Base-by-base conservation (phyloP, 2,888 invertebrate genomes). In the Hesperia comma region DNA sequence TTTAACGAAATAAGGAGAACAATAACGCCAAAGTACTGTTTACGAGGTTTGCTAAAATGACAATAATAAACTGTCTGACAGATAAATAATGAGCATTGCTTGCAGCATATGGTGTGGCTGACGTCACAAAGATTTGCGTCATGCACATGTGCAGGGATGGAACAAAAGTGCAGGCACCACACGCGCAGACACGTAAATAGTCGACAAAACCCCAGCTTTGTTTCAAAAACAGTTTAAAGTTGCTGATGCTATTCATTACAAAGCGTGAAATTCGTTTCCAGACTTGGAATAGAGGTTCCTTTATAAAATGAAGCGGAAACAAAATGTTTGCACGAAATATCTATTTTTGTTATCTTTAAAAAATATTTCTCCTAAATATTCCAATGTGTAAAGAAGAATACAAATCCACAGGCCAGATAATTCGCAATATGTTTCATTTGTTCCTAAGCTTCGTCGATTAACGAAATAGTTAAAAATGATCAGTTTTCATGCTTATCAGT, bases 141-240 rank as follows among this genome's bases (percentile, higher is more conserved):
- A 63, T 69, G 69, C 71, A 73, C 74, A 74, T 74, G 74, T 74
- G 71, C 71, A 63, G 63, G 58, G 10, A 53, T 53, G 69, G 56
- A 67, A 58, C 67, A 69, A 70, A 69, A 71, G 68, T 70, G 71
- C 71, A 74, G 64, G 62, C 67, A 68, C 74, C 76, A 74, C 77
- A 76, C 74, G 75, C 77, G 71, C 64, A 63, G 70, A 58, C 71
- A 51, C 69, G 64, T 70, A 74, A 74, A 74, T 75, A 76, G 69
- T 58, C 33, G 32, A 57, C 61, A n/a, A 49, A 49, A 26, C n/a
- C 6, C 53, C 26, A 58, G 32, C 26, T 64, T 51, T 56, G 40
- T 64, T 57, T 8, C 57, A 43, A 8, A 57, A 37, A 49, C 41
- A 7, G 12, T 56, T 56, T 32, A 19, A 41, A 41, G 26, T 53